Base-by-base conservation (phyloP, 2,797 vertebrate genomes). In the Eremophila alpestris region DNA sequence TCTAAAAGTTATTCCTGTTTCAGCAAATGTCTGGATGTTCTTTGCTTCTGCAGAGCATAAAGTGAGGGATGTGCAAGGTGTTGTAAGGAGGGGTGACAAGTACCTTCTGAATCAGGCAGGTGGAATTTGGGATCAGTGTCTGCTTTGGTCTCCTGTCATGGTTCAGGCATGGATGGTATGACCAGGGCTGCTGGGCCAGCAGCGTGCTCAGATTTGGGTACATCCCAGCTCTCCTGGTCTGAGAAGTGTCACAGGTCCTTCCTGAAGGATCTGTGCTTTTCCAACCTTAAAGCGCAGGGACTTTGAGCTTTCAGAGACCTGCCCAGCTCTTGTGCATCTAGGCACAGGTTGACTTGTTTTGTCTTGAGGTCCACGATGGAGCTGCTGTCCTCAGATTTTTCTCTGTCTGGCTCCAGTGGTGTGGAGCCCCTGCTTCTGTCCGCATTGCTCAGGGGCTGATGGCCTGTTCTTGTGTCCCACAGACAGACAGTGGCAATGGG, bases 401-500 rank as follows among this genome's bases (percentile, higher is more conserved):
- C 24, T 62, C 40, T 32, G 1, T 60, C 36, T 30, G 38, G 48
- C 74, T 78, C 49, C 51, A 43, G 11, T 30, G 40, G 7, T 13
- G 40, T 48, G 59, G 55, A 52, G 43, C 21, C n/a, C 51, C 48
- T 41, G 67, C 32, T 27, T 7, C 59, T 32, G 49, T n/a, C 49
- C 38, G 1, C 14, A 0, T 41, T 63, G 45, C 62, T 30, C 10
- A 10, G 76, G 46, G 26, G 18, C 54, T 80, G 59, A 87, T 34
- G 41, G 49, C 18, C 32, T 77, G 13, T 55, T 87, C 45, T 80
- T 94, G 45, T 84, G 85, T 96, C 83, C 86, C 95, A 32, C 98
- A 99, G 99, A 97, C 98, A 6, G 98, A 99, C 1, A 98, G 99
- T 94, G 97, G 97, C 91, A 98, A 89, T 6, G 98, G 97, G 76